These are phyloP conservation scores for Clangula hyemalis DNA, from an alignment of 2,797 vertebrate genomes.

Conservation along the genomic window DNA sequence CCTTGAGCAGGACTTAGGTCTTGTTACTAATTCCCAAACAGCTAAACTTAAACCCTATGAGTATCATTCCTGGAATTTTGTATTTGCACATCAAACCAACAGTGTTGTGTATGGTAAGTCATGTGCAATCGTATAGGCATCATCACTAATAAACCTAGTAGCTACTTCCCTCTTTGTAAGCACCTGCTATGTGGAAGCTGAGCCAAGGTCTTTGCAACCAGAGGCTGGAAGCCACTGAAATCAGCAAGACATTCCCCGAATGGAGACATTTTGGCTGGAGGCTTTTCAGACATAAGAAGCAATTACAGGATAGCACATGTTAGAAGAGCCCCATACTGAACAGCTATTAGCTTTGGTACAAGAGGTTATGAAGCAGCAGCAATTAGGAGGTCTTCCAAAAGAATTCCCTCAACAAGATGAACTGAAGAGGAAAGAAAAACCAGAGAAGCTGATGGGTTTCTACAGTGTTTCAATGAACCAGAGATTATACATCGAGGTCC, in stretches of 20 bases:
- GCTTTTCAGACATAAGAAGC: slow-evolving; percentile 6
- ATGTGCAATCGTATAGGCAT: background rate
- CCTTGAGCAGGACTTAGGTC: background rate
- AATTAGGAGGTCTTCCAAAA: slow-evolving; percentile 36
- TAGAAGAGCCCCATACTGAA: background rate
- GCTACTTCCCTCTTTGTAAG: background rate
- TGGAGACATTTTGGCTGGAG: background rate
- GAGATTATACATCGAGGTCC: background rate
- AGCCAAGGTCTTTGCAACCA: background rate
- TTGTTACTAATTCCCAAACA: background rate
- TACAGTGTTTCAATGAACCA: background rate
- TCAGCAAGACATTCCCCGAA: background rate
- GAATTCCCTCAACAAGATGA: slow-evolving; percentile 5
- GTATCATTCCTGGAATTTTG: background rate
- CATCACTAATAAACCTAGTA: background rate
- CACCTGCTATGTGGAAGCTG: background rate
- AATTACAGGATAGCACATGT: background rate
- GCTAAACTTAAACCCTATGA: background rate
- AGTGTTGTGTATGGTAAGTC: background rate
- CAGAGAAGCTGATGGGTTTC: background rate
- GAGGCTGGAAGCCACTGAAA: background rate
- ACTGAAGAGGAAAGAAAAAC: slow-evolving; percentile 1
- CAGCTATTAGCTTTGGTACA: background rate
- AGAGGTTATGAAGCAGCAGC: slow-evolving; percentile 22
- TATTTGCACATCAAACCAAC: background rate